A percentile compares a stretch with the other conserved stretches of the same genome.
Conservation (phyloP, 2,113 vertebrate genomes). For the Motacilla alba region DNA sequence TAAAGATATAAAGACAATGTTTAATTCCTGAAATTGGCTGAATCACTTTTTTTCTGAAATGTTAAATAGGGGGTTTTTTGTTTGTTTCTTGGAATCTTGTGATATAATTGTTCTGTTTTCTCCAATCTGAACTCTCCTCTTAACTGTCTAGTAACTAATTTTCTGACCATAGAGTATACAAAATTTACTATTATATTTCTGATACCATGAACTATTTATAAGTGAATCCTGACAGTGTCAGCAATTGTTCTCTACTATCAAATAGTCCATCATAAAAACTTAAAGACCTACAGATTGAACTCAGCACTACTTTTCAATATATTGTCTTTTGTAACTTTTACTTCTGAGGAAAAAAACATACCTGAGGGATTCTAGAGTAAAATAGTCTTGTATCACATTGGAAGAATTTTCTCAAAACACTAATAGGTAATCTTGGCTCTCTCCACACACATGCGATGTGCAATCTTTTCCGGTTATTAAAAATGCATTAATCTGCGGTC, state of each 20-base stretch:
- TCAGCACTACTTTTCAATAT: background rate
- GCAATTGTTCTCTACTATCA: background rate
- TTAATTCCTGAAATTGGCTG: background rate
- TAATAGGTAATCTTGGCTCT: background rate
- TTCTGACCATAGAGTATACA: background rate
- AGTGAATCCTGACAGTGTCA: background rate
- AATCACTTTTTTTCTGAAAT: background rate
- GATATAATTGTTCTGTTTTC: background rate
- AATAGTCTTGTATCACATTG: background rate
- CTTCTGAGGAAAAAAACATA: background rate
- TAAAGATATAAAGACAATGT: background rate
- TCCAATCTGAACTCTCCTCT: background rate
- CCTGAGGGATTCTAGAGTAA: background rate
- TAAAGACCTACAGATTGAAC: background rate
- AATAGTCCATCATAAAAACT: background rate
- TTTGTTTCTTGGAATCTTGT: background rate
- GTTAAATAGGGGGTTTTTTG: background rate
- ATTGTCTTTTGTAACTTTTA: background rate
- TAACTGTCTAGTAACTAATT: background rate
- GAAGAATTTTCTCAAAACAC: background rate
- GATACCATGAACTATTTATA: background rate
- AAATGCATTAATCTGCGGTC: background rate
- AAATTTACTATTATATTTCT: background rate
- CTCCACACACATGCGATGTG: background rate
- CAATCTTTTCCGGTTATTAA: background rate